Base-by-base conservation (phyloP, 2,113 vertebrate species). In the Promerops cafer region DNA sequence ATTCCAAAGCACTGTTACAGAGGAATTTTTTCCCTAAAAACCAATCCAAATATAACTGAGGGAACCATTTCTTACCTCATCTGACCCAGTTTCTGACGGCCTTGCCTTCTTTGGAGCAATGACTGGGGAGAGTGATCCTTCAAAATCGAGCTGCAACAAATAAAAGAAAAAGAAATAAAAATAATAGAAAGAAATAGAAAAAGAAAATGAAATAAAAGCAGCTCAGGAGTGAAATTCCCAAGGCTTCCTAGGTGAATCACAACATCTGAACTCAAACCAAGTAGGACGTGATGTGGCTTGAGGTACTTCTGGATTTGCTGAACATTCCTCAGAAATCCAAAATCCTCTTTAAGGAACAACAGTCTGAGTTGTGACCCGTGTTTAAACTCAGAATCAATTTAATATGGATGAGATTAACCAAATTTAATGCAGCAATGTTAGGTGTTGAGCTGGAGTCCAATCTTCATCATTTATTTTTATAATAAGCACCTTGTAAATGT, bases 51-150 rank as follows among this genome's bases (percentile, higher is more conserved):
- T 17, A 7, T 4, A 22, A 47, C 3, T 53, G 37, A 76, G 7
- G 74, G 59, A 93, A 27, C 1, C 3, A 47, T 44, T 79, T 54
- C 98, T 97, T 97, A 99, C 99, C 92, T 99, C 99, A 89, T 99
- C 99, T 87, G 99, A 99, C 72, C 99, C 99, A 7, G 98, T 98
- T 76, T 99, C 99, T 28, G 99, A 99, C 4, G 99, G 99, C 35
- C 99, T 98, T 40, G 99, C 99, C 95, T 99, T 99, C 97, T 99
- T 99, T 13, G 99, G 99, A 83, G 99, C 99, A 97, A 99, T 99
- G 85, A 99, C 99, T 33, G 99, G 99, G 11, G 99, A 99, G 77
- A 99, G 99, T 1, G 99, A 99, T 42, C 99, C 99, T 98, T 99
- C 99, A 97, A 99, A 99, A 95, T 99, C 99, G 40, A 99, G 98